Evolutionary conservation across 2,113 vertebrate species (phyloP).

Genomic region (Sarotherodon lohbergeri): DNA sequence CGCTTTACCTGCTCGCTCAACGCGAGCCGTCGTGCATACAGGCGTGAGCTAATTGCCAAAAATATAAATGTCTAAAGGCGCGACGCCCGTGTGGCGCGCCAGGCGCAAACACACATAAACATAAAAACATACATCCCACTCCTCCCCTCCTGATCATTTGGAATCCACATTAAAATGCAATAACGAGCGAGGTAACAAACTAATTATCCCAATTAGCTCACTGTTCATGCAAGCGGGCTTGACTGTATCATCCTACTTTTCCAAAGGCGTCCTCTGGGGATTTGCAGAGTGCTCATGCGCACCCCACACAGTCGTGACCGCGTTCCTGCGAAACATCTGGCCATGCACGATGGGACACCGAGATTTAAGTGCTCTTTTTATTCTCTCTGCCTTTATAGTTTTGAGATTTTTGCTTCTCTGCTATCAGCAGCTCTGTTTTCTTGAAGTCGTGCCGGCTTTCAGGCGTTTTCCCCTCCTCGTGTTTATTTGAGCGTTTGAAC

Average conservation of each 20-base stretch:
- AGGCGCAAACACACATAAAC: not conserved
- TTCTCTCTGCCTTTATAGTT: not conserved
- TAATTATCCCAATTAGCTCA: constrained; percentile 67
- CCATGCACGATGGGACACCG: not conserved
- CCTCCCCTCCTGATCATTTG: constrained; percentile 29
- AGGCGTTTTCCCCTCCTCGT: constrained; percentile 17
- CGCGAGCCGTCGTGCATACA: not conserved
- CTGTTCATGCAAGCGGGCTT: constrained; percentile 41
- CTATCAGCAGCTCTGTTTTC: constrained; percentile 12
- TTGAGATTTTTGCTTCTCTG: not conserved
- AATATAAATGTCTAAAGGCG: not conserved
- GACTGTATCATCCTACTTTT: constrained; percentile 14
- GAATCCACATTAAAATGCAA: constrained; percentile 60
- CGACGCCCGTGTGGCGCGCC: not conserved
- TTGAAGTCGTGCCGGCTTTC: constrained; percentile 32
- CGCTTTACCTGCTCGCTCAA: not conserved
- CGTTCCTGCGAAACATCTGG: constrained; percentile 49
- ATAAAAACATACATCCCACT: not conserved
- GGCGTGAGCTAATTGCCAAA: not conserved
- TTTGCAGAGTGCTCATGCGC: not conserved
- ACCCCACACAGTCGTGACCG: constrained; percentile 19
- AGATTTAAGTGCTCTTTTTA: not conserved
- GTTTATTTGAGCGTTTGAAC: constrained; percentile 59
- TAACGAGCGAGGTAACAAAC: constrained; percentile 53
- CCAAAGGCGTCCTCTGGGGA: constrained; percentile 38